Evolutionary conservation across 2,888 invertebrate genomes (phyloP).

Genomic region (Hirtodrosophila duncani): DNA sequence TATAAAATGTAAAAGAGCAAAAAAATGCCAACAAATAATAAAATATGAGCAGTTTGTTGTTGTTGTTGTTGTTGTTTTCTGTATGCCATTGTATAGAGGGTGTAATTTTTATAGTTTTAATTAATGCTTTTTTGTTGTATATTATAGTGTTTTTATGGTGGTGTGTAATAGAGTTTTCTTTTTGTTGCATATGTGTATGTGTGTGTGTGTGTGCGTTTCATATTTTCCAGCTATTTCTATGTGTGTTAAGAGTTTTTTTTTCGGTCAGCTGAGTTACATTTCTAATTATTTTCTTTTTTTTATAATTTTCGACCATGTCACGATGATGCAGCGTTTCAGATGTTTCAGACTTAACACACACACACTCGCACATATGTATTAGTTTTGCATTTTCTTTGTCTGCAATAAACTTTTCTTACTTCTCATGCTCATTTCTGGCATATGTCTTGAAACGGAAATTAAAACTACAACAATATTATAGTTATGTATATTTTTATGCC

Average conservation of each 20-base stretch:
- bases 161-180: background rate
- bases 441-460: no score
- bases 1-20: constrained; percentile 26
- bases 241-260: constrained; percentile 13
- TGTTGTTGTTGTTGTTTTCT: constrained; percentile 18
- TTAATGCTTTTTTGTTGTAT: constrained; percentile 64
- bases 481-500: no score
- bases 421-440: no score
- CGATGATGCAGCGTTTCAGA: constrained; percentile 52
- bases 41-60: constrained; percentile 38
- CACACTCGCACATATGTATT: no score
- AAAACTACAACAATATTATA: no score
- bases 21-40: constrained; percentile 35
- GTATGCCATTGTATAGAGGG: constrained; percentile 25
- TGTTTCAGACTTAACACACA: no score
- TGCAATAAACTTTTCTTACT: no score
- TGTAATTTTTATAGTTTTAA: constrained; percentile 73
- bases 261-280: constrained; percentile 52
- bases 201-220: no score
- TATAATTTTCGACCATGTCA: constrained; percentile 54
- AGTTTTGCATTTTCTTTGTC: constrained; percentile 7
- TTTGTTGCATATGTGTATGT: constrained; percentile 11
- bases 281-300: constrained; percentile 63
- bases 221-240: no score
- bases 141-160: no score